A percentile compares a stretch with the other conserved stretches of the same genome.
phyloP scores from a whole-genome alignment of 2,113 vertebrate species.

The Rattus rattus region DNA sequence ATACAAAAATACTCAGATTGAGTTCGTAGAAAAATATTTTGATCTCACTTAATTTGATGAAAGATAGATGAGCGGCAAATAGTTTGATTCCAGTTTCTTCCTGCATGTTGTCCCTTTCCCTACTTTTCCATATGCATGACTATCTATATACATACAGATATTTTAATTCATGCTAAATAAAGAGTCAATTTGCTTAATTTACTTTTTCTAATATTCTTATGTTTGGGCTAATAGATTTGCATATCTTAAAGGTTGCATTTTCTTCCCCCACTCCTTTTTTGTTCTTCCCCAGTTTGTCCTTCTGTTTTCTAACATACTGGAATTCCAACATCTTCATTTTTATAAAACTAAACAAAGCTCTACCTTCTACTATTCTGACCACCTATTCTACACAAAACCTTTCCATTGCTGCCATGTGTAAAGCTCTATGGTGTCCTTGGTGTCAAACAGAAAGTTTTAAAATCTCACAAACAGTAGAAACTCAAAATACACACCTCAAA shows the following conservation, averaged over 20 bases:
- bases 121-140: background rate
- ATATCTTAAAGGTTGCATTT: background rate
- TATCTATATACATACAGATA: background rate
- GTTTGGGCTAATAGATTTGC: background rate
- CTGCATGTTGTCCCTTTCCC: background rate
- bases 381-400: background rate
- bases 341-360: background rate
- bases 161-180: background rate
- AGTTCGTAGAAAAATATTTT: background rate
- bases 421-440: background rate
- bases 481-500: background rate
- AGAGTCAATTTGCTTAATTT: background rate
- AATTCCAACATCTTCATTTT: background rate
- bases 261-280: background rate
- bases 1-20: background rate
- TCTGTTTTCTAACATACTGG: slow-evolving; percentile 16
- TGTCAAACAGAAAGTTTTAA: background rate
- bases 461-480: background rate
- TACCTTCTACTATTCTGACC: background rate
- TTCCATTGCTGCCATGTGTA: background rate
- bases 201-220: background rate
- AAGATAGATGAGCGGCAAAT: background rate
- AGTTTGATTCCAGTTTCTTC: background rate
- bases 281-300: background rate
- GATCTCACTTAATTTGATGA: background rate